A percentile compares a stretch with the other conserved stretches of the same genome.
Evolutionary conservation across 2,888 invertebrate genomes (phyloP).

Genomic region (Ecliptopera silaceata): DNA sequence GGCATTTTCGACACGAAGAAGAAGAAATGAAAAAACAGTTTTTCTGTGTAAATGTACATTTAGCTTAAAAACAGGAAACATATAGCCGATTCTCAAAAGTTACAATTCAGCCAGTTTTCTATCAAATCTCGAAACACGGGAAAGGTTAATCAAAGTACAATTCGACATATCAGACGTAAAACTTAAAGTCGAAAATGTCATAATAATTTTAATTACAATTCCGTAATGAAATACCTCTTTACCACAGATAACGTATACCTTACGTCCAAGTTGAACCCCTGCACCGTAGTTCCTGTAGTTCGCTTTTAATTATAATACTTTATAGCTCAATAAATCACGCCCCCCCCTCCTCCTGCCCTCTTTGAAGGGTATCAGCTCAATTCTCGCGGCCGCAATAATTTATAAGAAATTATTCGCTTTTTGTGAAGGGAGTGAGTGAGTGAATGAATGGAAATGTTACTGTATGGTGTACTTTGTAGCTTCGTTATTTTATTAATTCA

Average conservation of each 20-base stretch:
- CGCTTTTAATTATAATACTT: conserved; percentile 91
- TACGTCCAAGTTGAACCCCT: conserved; percentile 30
- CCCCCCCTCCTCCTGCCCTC: conserved; percentile 69
- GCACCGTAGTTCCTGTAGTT: conserved; percentile 76
- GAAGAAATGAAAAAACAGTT: too few species aligned
- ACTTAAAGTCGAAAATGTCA: too few species aligned
- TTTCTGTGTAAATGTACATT: too few species aligned
- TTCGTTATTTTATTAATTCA: too few species aligned
- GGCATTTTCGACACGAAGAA: too few species aligned
- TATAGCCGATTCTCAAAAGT: too few species aligned
- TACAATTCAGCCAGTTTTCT: too few species aligned
- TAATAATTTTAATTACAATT: not conserved
- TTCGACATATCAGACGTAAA: too few species aligned
- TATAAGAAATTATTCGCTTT: conserved; percentile 86
- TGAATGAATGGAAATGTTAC: not conserved
- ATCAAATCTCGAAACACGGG: too few species aligned
- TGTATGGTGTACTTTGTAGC: not conserved
- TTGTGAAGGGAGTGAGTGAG: conserved; percentile 39
- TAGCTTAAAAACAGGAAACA: too few species aligned
- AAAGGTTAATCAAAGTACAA: too few species aligned
- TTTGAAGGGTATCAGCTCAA: conserved; percentile 87
- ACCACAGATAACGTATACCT: conserved; percentile 34
- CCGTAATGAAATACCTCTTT: conserved; percentile 10
- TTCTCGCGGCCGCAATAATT: conserved; percentile 86
- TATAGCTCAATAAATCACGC: conserved; percentile 90